These are phyloP conservation scores for Chamaea fasciata DNA, from an alignment of 2,113 vertebrate genomes.

Conservation along the genomic window DNA sequence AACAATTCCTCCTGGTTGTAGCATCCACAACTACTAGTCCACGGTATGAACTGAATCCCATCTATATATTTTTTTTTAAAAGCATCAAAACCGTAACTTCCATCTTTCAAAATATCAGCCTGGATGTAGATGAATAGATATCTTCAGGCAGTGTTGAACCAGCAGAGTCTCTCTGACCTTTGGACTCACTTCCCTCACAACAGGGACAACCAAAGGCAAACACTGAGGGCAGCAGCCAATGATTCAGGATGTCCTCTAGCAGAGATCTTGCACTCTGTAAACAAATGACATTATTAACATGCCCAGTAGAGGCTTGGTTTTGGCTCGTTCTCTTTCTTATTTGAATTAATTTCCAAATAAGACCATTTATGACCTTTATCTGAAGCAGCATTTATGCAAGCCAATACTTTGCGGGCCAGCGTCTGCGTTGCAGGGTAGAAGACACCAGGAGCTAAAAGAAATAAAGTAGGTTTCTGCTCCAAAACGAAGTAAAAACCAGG, in stretches of 20 bases:
- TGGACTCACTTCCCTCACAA: neutral
- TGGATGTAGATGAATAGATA: slow-evolving; percentile 11
- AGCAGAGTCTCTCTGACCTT: slow-evolving; percentile 45
- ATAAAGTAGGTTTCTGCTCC: slow-evolving; percentile 7
- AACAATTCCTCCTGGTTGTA: neutral
- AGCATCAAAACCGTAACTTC: neutral
- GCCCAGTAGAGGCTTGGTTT: slow-evolving; percentile 51
- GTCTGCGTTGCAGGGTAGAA: neutral
- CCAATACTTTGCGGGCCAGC: neutral
- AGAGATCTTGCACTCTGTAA: slow-evolving; percentile 26
- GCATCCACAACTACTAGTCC: neutral
- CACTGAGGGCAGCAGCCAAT: neutral
- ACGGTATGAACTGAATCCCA: neutral
- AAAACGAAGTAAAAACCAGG: slow-evolving; percentile 8
- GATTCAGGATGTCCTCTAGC: slow-evolving; percentile 54
- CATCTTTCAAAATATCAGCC: slow-evolving; percentile 29
- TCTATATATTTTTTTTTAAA: neutral
- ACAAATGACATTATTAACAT: slow-evolving; percentile 67
- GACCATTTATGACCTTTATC: slow-evolving; percentile 63
- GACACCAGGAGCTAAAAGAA: slow-evolving; percentile 12
- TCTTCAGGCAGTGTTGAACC: slow-evolving; percentile 30
- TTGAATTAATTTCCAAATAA: slow-evolving; percentile 67
- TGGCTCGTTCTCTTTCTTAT: slow-evolving; percentile 30
- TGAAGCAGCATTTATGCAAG: slow-evolving; percentile 39
- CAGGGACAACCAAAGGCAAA: slow-evolving; percentile 20